Evolutionary conservation across 2,888 invertebrate genomes (phyloP), one percentile per base, ranked within the genome.

Genomic region (Oasisia sp.): DNA sequence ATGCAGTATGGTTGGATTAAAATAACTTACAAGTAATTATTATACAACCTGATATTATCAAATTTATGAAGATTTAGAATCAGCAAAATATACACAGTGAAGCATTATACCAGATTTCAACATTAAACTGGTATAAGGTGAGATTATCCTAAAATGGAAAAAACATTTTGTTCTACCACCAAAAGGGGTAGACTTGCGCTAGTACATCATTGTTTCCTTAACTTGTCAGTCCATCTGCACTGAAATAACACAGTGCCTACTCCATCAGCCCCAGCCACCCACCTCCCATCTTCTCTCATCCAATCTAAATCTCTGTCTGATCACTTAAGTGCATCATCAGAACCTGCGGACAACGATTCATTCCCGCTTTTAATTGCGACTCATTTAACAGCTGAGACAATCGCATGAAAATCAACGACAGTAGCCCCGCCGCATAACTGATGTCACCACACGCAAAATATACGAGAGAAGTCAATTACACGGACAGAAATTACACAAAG

Each of bases 331-430:
- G 74, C 74, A 19, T 74, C 27, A 74, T n/a, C 27, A 74, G 74
- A 74, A 74, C 27, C 0, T 74, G 27, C 7, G 27, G n/a, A 74
- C 27, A 38, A 7, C 74, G 74, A 74, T 74, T 74, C 74, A 74
- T 74, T 74, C 74, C 74, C 27, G n/a, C n/a, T 74, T 74, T 74
- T 74, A 74, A 74, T 74, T 74, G 74, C n/a, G n/a, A 74, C 27
- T 74, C 74, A 74, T 74, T 74, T 74, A 74, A 74, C 74, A 74
- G 74, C 74, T n/a, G 74, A 74, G 74, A 74, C 74, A 74, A 74
- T 74, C 74, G 4, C 74, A 74, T 74, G 74, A 74, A 74, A 74
- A 19, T 74, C 74, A 74, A 27, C 74, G n/a, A n/a, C 74, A 27
- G 74, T 74, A 50, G 27, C 5, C 3, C 74, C 74, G 74, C 74